A percentile compares a stretch with the other conserved stretches of the same genome.
phyloP scores from a whole-genome alignment of 2,113 vertebrate species.

The Athene noctua region DNA sequence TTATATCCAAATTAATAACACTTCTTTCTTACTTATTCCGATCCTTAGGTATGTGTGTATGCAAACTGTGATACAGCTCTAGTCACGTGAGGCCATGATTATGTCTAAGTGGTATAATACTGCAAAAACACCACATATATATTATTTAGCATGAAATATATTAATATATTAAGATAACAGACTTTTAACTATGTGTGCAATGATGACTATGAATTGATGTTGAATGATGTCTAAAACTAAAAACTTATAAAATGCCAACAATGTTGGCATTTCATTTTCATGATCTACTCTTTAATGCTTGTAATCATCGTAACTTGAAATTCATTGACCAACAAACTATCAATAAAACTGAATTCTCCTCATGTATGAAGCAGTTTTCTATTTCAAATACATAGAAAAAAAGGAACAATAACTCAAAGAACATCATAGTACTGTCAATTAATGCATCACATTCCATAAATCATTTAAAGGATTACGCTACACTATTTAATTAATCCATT shows the following conservation, averaged over 20 bases:
- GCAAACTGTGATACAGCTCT: background rate
- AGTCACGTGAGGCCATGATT: background rate
- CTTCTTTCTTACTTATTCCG: background rate
- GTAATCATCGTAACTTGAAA: background rate
- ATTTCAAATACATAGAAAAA: background rate
- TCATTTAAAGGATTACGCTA: conserved; percentile 5
- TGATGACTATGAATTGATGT: background rate
- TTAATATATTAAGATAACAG: background rate
- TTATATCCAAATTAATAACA: background rate
- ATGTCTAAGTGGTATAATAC: background rate
- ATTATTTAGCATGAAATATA: background rate
- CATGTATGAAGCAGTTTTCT: background rate
- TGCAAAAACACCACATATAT: background rate
- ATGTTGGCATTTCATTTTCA: background rate
- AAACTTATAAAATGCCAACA: background rate
- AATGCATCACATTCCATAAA: background rate
- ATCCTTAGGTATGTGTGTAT: background rate
- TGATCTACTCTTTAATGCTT: background rate
- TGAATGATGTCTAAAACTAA: background rate
- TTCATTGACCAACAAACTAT: background rate
- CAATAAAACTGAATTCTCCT: background rate
- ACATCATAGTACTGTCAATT: background rate
- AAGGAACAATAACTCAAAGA: background rate
- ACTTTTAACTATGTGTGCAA: background rate
- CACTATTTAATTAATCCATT: conserved; percentile 47